Percentiles rank a stretch among this genome's conserved stretches.
Conservation (phyloP, 2,113 vertebrate species). For the Pterocles orientalis region DNA sequence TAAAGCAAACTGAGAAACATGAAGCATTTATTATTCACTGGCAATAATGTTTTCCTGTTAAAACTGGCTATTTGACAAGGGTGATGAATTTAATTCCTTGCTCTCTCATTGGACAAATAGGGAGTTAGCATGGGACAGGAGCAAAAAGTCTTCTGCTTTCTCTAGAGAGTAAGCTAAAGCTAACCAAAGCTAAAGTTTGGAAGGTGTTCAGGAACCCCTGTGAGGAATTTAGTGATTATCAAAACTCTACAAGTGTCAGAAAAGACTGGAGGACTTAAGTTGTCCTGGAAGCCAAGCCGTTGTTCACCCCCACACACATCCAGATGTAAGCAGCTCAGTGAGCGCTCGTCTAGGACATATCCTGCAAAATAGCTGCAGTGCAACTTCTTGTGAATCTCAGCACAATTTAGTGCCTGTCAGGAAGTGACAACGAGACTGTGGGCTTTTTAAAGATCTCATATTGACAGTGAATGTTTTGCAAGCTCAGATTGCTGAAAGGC, state of each 20-base stretch:
- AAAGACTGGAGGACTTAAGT: neutral
- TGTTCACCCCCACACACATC: neutral
- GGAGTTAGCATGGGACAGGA: constrained; percentile 20
- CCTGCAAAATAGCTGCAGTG: neutral
- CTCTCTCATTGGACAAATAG: neutral
- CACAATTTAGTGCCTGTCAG: constrained; percentile 13
- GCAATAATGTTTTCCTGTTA: constrained; percentile 60
- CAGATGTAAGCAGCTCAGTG: neutral
- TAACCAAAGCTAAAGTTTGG: constrained; percentile 18
- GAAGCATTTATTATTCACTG: constrained; percentile 52
- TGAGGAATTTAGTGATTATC: neutral
- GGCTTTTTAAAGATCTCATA: neutral
- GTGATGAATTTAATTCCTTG: constrained; percentile 38
- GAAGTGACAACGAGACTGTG: neutral
- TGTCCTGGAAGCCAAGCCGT: neutral
- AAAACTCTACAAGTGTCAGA: neutral
- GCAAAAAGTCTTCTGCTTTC: neutral
- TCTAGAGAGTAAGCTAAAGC: neutral
- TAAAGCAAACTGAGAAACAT: constrained; percentile 10
- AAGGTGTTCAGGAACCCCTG: constrained; percentile 3
- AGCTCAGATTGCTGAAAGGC: neutral
- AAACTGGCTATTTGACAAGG: constrained; percentile 50
- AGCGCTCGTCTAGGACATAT: neutral
- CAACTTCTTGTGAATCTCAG: neutral
- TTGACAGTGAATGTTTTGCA: neutral